Percentiles rank a stretch among this genome's conserved stretches.
Conservation (phyloP, 2,113 vertebrate species). For the Proteles cristata region DNA sequence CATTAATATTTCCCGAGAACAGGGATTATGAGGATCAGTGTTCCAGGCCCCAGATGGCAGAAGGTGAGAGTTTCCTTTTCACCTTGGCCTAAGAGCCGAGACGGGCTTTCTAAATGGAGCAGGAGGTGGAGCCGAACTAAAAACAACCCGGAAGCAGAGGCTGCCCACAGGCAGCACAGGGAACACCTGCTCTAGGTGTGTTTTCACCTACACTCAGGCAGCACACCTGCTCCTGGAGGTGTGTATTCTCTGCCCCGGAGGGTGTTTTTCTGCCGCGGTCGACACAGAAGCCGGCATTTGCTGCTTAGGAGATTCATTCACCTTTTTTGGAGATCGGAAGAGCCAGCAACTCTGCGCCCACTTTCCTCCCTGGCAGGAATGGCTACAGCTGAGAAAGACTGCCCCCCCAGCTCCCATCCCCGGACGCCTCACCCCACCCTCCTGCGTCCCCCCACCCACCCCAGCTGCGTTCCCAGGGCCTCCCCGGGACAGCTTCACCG, state of each 20-base stretch:
- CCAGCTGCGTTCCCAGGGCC: neutral
- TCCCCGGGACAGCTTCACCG: neutral
- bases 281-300: neutral
- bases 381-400: neutral
- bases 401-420: too few relatives aligned
- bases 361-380: neutral
- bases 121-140: neutral
- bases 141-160: neutral
- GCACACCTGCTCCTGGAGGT: neutral
- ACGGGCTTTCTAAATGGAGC: neutral
- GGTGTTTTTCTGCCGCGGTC: neutral
- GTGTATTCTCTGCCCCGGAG: neutral
- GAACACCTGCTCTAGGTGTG: too few relatives aligned
- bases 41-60: neutral
- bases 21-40: conserved; percentile 73
- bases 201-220: too few relatives aligned
- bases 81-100: neutral
- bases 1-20: conserved; percentile 62
- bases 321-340: neutral
- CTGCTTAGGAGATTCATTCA: neutral
- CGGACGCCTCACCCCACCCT: neutral
- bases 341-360: neutral
- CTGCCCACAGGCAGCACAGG: neutral
- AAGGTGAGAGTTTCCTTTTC: neutral
- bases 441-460: too few relatives aligned